Evolutionary conservation across 2,113 vertebrate genomes (phyloP).

Genomic region (Nothobranchius kuhntae): DNA sequence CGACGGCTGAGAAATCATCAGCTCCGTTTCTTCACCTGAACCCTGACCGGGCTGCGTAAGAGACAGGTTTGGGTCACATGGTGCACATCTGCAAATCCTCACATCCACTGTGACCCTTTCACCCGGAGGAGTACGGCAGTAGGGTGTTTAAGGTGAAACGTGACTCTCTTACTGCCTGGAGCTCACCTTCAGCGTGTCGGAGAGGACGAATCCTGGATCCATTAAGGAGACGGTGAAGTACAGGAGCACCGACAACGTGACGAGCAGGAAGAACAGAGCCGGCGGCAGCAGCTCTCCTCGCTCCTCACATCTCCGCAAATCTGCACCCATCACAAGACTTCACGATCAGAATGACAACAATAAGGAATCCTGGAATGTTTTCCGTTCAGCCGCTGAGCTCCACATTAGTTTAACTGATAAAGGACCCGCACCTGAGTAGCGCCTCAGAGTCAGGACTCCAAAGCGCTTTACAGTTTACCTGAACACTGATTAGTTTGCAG

Average conservation of each 20-base stretch:
- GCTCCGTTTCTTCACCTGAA: slow-evolving; percentile 74
- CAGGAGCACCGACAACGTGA: slow-evolving; percentile 85
- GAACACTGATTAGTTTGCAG: too few species aligned
- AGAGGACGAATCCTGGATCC: slow-evolving; percentile 90
- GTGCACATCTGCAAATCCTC: background rate
- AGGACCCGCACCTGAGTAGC: too few species aligned
- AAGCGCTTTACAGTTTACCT: too few species aligned
- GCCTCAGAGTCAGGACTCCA: too few species aligned
- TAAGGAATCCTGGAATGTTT: too few species aligned
- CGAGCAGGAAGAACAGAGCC: slow-evolving; percentile 79
- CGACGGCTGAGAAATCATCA: slow-evolving; percentile 66
- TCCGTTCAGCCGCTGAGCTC: too few species aligned
- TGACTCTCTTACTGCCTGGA: too few species aligned
- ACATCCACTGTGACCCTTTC: background rate
- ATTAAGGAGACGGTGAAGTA: slow-evolving; percentile 91
- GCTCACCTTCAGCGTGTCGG: slow-evolving; percentile 69
- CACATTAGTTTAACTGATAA: too few species aligned
- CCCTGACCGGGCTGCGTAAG: slow-evolving; percentile 28
- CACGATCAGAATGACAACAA: too few species aligned
- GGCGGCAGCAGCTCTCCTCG: slow-evolving; percentile 82
- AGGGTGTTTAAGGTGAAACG: background rate
- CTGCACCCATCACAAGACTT: slow-evolving; percentile 60
- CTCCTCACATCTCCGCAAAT: slow-evolving; percentile 81
- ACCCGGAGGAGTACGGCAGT: background rate
- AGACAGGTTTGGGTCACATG: slow-evolving; percentile 22